Conservation (phyloP, 2,797 vertebrate species). For the Etheostoma perlongum region DNA sequence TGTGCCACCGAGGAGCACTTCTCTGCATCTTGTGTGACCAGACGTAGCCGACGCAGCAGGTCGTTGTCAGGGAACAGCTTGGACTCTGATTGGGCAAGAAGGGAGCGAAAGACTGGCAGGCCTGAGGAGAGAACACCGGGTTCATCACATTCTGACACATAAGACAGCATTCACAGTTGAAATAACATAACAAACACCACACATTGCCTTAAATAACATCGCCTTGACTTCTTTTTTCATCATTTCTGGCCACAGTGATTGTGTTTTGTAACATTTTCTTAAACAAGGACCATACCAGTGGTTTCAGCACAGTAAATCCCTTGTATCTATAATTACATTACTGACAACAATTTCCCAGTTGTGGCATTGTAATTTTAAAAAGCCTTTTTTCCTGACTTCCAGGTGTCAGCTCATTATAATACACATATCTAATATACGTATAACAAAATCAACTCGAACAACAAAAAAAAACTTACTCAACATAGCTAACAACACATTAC, state of each 20-base stretch:
- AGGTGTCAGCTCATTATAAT: background rate
- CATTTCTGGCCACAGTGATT: background rate
- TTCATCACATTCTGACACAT: conserved; percentile 21
- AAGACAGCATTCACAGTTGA: background rate
- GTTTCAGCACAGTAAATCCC: background rate
- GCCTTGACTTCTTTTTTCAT: background rate
- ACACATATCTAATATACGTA: too few species aligned
- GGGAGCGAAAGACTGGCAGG: conserved; percentile 89
- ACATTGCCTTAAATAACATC: too few species aligned
- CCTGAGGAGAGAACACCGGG: conserved; percentile 76
- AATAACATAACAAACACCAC: background rate
- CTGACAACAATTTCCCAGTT: background rate
- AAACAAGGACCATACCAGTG: background rate
- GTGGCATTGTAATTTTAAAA: too few species aligned
- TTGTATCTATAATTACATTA: background rate
- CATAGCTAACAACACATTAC: too few species aligned
- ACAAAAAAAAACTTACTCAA: background rate
- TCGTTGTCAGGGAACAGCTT: conserved; percentile 94
- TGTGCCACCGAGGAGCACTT: conserved; percentile 94
- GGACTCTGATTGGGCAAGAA: conserved; percentile 92
- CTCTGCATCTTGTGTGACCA: conserved; percentile 93
- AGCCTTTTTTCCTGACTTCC: too few species aligned
- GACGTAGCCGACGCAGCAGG: conserved; percentile 90
- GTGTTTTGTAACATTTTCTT: background rate
- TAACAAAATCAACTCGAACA: background rate